Conservation (phyloP, 2,113 vertebrate species). For the Pygoscelis antarcticus region DNA sequence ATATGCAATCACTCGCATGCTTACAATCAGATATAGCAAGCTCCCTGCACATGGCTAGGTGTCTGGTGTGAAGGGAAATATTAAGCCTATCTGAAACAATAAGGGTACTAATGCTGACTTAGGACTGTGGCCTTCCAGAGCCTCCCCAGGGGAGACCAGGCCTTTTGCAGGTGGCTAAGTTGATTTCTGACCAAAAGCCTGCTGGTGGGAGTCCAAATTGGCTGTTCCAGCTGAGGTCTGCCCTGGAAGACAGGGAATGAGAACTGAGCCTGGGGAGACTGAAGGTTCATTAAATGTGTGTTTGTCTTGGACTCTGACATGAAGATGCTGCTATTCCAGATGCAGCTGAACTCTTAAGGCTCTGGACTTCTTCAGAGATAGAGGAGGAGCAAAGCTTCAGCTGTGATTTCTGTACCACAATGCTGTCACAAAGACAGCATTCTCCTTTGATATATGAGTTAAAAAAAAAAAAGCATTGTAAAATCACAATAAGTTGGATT, state of each 20-base stretch:
- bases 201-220: not conserved
- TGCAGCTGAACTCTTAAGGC: not conserved
- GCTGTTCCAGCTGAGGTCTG: not conserved
- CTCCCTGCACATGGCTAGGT: not conserved
- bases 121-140: not conserved
- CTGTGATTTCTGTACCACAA: not conserved
- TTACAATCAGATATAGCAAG: not conserved
- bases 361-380: not conserved
- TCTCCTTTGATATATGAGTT: not conserved
- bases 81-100: not conserved
- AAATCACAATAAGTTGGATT: not conserved
- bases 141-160: not conserved
- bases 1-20: not conserved
- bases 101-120: not conserved
- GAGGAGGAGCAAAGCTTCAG: not conserved
- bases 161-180: not conserved
- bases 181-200: not conserved
- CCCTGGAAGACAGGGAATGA: not conserved
- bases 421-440: not conserved
- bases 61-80: not conserved
- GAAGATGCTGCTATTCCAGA: constrained; percentile 14
- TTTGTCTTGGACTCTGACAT: constrained; percentile 23
- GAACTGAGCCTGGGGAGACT: not conserved
- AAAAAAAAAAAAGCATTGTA: not conserved
- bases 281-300: not conserved